phyloP scores from a whole-genome alignment of 2,113 vertebrate species.

The Aix galericulata region DNA sequence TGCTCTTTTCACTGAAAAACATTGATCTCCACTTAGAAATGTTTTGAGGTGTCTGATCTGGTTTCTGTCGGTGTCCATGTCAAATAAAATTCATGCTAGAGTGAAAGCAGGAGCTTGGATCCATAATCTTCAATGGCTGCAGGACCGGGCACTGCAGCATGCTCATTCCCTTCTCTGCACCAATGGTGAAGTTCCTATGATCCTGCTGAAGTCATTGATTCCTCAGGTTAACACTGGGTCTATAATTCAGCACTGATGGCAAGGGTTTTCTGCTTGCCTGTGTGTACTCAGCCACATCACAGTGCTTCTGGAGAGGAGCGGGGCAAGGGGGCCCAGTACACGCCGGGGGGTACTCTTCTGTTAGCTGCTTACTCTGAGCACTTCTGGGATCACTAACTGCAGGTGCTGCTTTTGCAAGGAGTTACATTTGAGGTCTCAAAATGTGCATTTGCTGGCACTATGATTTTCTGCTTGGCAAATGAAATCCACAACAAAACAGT shows the following conservation, averaged over 20 bases:
- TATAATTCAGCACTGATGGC: background rate
- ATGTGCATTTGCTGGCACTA: background rate
- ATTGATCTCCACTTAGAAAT: background rate
- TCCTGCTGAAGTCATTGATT: background rate
- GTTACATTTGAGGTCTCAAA: background rate
- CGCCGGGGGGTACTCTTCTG: rapidly evolving
- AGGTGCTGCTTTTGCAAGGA: background rate
- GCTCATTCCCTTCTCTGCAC: background rate
- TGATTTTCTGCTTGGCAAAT: background rate
- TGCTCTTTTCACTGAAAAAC: background rate
- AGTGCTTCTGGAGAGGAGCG: background rate
- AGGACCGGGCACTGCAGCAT: background rate
- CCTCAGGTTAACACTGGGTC: rapidly evolving
- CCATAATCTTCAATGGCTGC: background rate
- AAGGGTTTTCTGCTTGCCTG: background rate
- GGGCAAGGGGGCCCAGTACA: rapidly evolving
- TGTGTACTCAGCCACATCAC: background rate
- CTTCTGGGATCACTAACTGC: background rate
- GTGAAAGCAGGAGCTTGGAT: background rate
- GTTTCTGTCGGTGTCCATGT: background rate
- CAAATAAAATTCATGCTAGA: background rate
- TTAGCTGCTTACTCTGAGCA: background rate
- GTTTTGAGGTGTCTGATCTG: background rate
- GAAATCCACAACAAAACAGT: background rate
- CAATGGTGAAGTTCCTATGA: rapidly evolving